Evolutionary conservation across 2,113 vertebrate genomes (phyloP), one percentile per base, ranked within the genome.

Genomic region (Barnardius zonarius): DNA sequence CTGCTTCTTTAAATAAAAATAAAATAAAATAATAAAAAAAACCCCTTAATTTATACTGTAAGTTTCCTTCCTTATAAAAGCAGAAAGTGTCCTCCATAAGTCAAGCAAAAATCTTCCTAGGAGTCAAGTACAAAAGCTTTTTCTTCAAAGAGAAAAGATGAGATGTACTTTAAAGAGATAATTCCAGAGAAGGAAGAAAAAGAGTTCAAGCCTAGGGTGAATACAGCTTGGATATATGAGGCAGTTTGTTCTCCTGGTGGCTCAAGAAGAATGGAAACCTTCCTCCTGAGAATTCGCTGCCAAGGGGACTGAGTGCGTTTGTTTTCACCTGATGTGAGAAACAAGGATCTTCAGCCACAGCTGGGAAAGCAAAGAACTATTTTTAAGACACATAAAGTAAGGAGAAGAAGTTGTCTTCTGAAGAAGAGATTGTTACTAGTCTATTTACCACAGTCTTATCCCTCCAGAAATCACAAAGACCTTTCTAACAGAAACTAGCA

Each of bases 221-320:
- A 57, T 7, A 11, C 41, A 68, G 51, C 39, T 59, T 8, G 18
- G 80, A 61, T 76, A 30, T 2, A 8, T 1, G 43, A 52, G 49
- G 30, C 17, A 24, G 59, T 8, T 84, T 24, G 66, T 93, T 39
- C 80, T 72, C 52, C 43, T 66, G 51, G 79, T 78, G 55, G 27
- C 30, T 86, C 31, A 39, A 5, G 23, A 24, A 24, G 66, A 25
- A 57, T 2, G 49, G 57, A 85, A 52, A 67, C 35, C 7, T 86
- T 48, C 44, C 57, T 59, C 52, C 46, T 10, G 73, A 57, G 68
- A 51, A 86, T 19, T 24, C 0, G 0, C 17, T 59, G 64, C 67
- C 78, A 54, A 4, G 7, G 64, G 59, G 85, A 79, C 33, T 0
- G 0, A 75, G 37, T 2, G 7, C 3, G 0, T 46, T n/a, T 20